Conservation (phyloP, 2,888 invertebrate species). For the Trissoscelio sp. region DNA sequence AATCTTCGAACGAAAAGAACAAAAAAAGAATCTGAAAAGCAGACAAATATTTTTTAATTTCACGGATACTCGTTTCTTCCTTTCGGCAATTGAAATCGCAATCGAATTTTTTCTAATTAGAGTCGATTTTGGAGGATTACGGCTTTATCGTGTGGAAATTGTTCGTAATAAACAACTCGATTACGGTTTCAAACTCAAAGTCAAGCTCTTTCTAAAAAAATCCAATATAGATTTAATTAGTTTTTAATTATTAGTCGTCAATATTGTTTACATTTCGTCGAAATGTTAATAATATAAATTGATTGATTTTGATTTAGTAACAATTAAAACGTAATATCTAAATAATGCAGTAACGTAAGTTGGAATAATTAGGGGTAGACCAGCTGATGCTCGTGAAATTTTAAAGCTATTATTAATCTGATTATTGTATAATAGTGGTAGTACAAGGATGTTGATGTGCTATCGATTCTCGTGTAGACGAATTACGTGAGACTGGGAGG, state of each 20-base stretch:
- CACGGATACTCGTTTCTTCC: too few species aligned
- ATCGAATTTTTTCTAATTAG: slow-evolving; percentile 12
- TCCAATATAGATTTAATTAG: too few species aligned
- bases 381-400: neutral
- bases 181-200: neutral
- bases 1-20: too few species aligned
- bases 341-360: neutral
- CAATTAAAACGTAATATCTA: neutral
- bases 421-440: slow-evolving; percentile 45
- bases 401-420: slow-evolving; percentile 43
- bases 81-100: neutral
- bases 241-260: too few species aligned
- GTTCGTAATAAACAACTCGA: slow-evolving; percentile 1
- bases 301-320: too few species aligned
- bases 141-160: slow-evolving; percentile 1
- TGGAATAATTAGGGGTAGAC: neutral
- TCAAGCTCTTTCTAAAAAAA: too few species aligned
- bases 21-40: too few species aligned
- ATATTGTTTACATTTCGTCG: too few species aligned
- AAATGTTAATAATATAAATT: too few species aligned
- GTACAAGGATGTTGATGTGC: slow-evolving; percentile 59
- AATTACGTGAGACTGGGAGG: slow-evolving; percentile 61
- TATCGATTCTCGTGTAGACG: slow-evolving; percentile 63
- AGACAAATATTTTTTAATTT: too few species aligned
- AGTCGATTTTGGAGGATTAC: slow-evolving; percentile 1